Conservation (phyloP, 2,888 invertebrate species). For the Cheilosia scutellata region DNA sequence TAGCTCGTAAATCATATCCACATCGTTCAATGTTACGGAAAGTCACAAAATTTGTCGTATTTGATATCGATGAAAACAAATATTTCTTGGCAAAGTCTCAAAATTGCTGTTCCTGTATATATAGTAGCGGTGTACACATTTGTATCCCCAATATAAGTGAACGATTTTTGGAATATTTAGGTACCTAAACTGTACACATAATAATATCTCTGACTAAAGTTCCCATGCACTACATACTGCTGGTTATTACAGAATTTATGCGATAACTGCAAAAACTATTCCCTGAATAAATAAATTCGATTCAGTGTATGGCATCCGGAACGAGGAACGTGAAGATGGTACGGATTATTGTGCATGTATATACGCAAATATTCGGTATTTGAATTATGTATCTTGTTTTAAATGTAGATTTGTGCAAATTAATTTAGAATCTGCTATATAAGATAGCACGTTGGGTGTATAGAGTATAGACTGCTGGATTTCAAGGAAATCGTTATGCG, state of each 20-base stretch:
- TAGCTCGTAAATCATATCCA: slow-evolving; percentile 67
- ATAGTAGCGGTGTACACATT: background rate
- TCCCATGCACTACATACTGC: slow-evolving; percentile 21
- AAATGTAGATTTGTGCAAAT: background rate
- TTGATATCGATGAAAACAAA: slow-evolving; percentile 73
- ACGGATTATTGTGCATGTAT: background rate
- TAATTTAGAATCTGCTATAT: slow-evolving; percentile 7
- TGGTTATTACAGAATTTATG: slow-evolving; percentile 55
- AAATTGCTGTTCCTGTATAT: slow-evolving; percentile 43
- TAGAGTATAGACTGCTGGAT: background rate
- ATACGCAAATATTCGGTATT: slow-evolving; percentile 34
- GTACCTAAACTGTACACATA: background rate
- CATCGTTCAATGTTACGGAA: slow-evolving; percentile 70
- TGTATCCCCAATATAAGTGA: slow-evolving; percentile 6
- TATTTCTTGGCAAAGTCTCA: slow-evolving; percentile 67
- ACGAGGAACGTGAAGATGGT: background rate
- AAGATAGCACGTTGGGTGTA: background rate
- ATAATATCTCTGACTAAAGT: slow-evolving; percentile 20
- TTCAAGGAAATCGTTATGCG: background rate
- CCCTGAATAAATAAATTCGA: slow-evolving; percentile 57
- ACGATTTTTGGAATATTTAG: slow-evolving; percentile 39
- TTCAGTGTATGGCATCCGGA: slow-evolving; percentile 37
- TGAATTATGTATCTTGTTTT: slow-evolving; percentile 42
- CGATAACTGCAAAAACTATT: slow-evolving; percentile 57
- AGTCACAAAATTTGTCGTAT: slow-evolving; percentile 71